Conservation (phyloP, 92 coral and sea anemone genomes). For the Palythoa grandis region DNA sequence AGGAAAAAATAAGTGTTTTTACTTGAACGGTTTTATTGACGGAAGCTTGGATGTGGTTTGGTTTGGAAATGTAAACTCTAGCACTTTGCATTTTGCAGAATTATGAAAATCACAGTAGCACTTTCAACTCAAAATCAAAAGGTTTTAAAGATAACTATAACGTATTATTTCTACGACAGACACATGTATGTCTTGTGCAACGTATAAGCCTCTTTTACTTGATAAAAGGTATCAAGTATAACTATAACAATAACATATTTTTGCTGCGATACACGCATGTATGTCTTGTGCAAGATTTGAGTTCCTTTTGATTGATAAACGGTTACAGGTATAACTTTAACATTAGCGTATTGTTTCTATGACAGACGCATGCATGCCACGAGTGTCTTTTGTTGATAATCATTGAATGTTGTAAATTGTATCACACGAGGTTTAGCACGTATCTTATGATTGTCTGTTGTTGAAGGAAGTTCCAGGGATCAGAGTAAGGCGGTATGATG, state of each 20-base stretch:
- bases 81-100: constrained; percentile 9
- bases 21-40: constrained; percentile 5
- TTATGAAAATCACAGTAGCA: constrained; percentile 14
- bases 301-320: constrained; percentile 1
- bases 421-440: too few relatives aligned
- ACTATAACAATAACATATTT: neutral
- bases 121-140: constrained; percentile 13
- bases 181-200: too few relatives aligned
- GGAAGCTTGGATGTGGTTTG: constrained; percentile 10
- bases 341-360: neutral
- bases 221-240: neutral
- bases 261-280: neutral
- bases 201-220: too few relatives aligned
- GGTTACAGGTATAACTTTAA: neutral
- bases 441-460: neutral
- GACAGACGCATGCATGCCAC: neutral
- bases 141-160: neutral
- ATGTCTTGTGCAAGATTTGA: constrained; percentile 1
- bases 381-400: too few relatives aligned
- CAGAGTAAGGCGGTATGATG: constrained; percentile 15
- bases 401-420: too few relatives aligned
- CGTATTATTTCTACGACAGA: too few relatives aligned
- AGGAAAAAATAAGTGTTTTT: neutral
- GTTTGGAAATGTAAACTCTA: constrained; percentile 6
- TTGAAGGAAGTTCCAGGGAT: constrained; percentile 1